Evolutionary conservation across 2,888 invertebrate species (phyloP).

Genomic region (Resseliella maxima): DNA sequence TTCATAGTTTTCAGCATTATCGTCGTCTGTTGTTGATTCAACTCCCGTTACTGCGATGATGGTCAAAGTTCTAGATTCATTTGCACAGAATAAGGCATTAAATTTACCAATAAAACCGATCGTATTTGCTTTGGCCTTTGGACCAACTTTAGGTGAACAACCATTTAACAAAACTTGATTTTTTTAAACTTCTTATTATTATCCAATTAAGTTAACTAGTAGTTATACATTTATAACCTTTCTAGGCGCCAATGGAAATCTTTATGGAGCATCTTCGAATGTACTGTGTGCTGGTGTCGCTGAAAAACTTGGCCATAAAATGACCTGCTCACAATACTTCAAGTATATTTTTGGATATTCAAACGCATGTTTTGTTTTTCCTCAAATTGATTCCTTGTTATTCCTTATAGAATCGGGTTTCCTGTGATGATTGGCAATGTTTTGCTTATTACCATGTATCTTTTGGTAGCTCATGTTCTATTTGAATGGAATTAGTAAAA

Average conservation of each 20-base stretch:
- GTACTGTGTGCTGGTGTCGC: constrained; percentile 92
- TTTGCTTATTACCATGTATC: constrained; percentile 74
- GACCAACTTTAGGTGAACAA: constrained; percentile 67
- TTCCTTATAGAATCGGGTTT: constrained; percentile 76
- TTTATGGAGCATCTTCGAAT: constrained; percentile 91
- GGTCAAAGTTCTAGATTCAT: constrained; percentile 80
- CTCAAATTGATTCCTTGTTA: constrained; percentile 60
- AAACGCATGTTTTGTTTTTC: not conserved
- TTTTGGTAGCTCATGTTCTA: constrained; percentile 77
- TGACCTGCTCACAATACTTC: constrained; percentile 85
- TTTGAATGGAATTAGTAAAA: constrained; percentile 74
- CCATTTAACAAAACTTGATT: not conserved
- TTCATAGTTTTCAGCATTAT: constrained; percentile 80
- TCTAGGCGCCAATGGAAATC: constrained; percentile 86
- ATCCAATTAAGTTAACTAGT: too few relatives aligned
- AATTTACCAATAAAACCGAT: constrained; percentile 82
- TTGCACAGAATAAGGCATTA: constrained; percentile 76
- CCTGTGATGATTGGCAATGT: constrained; percentile 84
- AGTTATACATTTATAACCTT: constrained; percentile 56
- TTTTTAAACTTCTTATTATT: not conserved
- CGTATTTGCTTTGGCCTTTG: constrained; percentile 82
- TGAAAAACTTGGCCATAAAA: constrained; percentile 89
- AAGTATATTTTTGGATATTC: constrained; percentile 69
- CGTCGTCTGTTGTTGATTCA: constrained; percentile 90
- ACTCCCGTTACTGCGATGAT: constrained; percentile 93